Evolutionary conservation across 2,797 vertebrate genomes (phyloP), one percentile per base, ranked within the genome.

Genomic region (Neostethus bicornis): DNA sequence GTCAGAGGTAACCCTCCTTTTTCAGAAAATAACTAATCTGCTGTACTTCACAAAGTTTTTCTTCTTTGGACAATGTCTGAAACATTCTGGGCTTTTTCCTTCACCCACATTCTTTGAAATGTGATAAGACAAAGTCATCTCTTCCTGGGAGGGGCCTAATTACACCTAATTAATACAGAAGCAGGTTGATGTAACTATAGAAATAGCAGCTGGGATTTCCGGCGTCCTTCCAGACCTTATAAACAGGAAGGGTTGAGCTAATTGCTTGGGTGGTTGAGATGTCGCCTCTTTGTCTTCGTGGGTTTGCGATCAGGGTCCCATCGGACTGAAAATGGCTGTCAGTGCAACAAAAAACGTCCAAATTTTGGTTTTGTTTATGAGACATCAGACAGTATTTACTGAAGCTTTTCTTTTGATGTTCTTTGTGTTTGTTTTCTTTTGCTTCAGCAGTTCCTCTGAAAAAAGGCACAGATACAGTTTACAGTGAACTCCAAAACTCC

Each of bases 401-500:
- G 2, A 55, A 66, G 26, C n/a, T 61, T 42, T 24, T 44, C 46
- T 66, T 72, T 67, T 82, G 60, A 76, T 76, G 73, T 59, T 43
- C 11, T 46, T 8, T 16, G 16, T 39, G 20, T 60, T 44, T 70
- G 59, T 59, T 73, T 46, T 38, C 70, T 77, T 79, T 90, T 65
- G 73, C 46, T 82, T 88, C 73, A 84, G 79, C 90, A 96, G 96
- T 83, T 90, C 94, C 91, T 51, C 77, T 85, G 83, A 92, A 69
- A 70, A 95, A 92, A 91, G 93, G 92, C 80, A 94, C 94, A 21
- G 95, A 97, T 71, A 96, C 95, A 0, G 94, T 97, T 73, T 98
- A 97, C 93, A 97, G 92, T 75, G 96, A 98, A 89, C 93, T 98
- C 80, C 93, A 94, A 87, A 95, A 93, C 83, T 59, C 89, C 72